Conservation (phyloP, 2,113 vertebrate genomes). For the Thalassarche chlororhynchos region DNA sequence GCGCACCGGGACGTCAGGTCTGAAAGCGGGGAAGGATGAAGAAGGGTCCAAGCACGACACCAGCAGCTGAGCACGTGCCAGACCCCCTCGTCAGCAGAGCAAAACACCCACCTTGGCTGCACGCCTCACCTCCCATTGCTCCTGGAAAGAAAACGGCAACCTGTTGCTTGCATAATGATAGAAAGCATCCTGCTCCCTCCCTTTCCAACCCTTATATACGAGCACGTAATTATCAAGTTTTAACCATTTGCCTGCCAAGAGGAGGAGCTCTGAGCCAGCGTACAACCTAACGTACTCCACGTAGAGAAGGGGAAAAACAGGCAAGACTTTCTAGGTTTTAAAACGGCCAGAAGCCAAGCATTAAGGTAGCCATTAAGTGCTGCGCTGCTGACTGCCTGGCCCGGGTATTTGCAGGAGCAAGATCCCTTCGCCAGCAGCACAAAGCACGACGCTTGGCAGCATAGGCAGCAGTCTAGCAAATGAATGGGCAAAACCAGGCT, state of each 20-base stretch:
- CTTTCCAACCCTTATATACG: no score
- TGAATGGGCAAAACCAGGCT: background rate
- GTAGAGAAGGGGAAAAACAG: no score
- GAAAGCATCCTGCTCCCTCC: background rate
- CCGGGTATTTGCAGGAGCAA: background rate
- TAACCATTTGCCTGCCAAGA: background rate
- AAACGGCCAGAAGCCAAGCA: background rate
- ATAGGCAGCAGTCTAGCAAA: background rate
- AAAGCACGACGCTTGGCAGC: background rate
- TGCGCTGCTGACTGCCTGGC: background rate
- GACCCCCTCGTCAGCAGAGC: accelerated
- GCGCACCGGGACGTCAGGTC: accelerated
- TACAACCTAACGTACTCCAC: accelerated
- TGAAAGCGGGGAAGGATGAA: background rate
- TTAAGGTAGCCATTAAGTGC: background rate
- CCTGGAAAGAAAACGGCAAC: background rate
- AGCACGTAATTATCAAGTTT: background rate
- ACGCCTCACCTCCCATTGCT: background rate
- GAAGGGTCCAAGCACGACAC: no score
- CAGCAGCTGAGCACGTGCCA: background rate
- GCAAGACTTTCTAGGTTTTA: background rate
- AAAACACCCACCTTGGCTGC: background rate
- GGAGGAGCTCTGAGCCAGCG: background rate
- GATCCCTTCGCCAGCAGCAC: background rate
- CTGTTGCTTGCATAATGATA: no score